Evolutionary conservation across 2,888 invertebrate genomes (phyloP), one percentile per base, ranked within the genome.

Genomic region (Volucella inflata): DNA sequence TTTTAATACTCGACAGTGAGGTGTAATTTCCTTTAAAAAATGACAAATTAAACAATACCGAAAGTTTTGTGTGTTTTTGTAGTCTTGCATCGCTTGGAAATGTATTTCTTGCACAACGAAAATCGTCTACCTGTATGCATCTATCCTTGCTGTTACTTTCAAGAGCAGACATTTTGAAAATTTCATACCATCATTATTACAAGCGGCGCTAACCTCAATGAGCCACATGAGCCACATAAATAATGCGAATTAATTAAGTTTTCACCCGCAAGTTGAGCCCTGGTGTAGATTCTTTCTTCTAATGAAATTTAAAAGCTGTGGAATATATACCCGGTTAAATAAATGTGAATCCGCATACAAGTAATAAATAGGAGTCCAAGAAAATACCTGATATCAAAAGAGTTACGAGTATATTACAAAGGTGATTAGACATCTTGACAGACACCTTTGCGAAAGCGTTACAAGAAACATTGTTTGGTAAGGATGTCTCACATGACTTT

Each of bases 161-260:
- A 14, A 2, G 1, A 16, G 11, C 14, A 21, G 8, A 10, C 6
- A 11, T 14, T n/a, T 48, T 42, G 36, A 38, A 62, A 55, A 55
- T 50, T 36, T 51, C 17, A 12, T 30, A n/a, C 36, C n/a, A 14
- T 36, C 17, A 46, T 42, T 62, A 44, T 72, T 72, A 82, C 72
- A 76, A 38, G 68, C 6, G 30, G 30, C 30, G 57, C 70, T 53
- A 74, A 83, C 67, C 72, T 12, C 55, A 40, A 81, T 14, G n/a
- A n/a, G n/a, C n/a, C n/a, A n/a, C 74, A 68, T 16, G 60, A 53
- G 40, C 72, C 55, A 62, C 78, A 78, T 78, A 78, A 78, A 82
- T 82, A 82, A 82, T 77, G 60, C 70, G 40, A 71, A 67, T 71
- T 82, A 76, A 82, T 82, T 82, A 82, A 77, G 77, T 72, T 77